Evolutionary conservation across 2,888 invertebrate genomes (phyloP).

Genomic region (Sussaba pulchella): DNA sequence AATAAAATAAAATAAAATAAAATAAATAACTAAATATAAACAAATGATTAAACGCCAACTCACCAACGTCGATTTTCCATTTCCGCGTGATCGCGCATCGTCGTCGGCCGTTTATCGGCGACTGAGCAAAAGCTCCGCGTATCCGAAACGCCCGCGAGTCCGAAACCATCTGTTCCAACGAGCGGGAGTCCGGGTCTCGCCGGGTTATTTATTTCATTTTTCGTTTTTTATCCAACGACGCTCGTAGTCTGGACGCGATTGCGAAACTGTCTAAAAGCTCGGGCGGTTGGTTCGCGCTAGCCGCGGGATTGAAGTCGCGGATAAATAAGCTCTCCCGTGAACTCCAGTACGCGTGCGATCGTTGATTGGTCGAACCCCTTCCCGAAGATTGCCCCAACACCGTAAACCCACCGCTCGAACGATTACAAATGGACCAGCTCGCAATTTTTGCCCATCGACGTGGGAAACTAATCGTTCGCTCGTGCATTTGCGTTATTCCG

Average conservation of each 20-base stretch:
- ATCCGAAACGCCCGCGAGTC: no score
- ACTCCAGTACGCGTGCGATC: constrained; percentile 40
- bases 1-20: neutral
- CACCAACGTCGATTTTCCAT: constrained; percentile 56
- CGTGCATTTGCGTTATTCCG: neutral
- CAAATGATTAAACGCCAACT: constrained; percentile 37
- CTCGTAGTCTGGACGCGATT: constrained; percentile 34
- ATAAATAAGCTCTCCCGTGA: constrained; percentile 33
- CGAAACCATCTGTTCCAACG: no score
- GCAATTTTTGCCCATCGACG: no score
- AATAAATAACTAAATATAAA: no score
- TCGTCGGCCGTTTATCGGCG: constrained; percentile 26
- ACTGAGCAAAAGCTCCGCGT: constrained; percentile 24
- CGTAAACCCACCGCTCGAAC: neutral
- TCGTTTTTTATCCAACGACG: no score
- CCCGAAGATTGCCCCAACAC: constrained; percentile 8
- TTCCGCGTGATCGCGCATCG: neutral
- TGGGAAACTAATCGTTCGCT: no score
- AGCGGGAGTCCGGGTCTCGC: no score
- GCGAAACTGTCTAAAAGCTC: constrained; percentile 43
- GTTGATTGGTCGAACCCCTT: constrained; percentile 60
- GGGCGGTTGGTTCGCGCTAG: no score
- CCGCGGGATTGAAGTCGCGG: neutral
- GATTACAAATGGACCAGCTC: constrained; percentile 3
- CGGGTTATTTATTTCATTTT: no score